Evolutionary conservation across 2,888 invertebrate genomes (phyloP).

Genomic region (Lysandra bellargus): DNA sequence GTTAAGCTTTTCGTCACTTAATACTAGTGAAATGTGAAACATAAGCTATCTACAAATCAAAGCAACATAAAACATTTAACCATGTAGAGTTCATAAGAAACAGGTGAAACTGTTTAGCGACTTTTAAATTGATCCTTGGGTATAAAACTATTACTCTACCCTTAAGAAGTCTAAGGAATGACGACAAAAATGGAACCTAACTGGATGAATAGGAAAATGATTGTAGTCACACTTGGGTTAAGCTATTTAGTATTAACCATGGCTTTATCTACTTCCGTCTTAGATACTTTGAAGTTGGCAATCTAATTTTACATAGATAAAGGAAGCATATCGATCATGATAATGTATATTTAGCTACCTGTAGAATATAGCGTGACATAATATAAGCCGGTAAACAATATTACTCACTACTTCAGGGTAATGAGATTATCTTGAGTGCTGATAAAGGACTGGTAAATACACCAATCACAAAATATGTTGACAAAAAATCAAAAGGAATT

Average conservation of each 20-base stretch:
- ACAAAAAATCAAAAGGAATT: no score
- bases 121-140: no score
- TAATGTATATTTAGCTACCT: background rate
- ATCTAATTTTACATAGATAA: slow-evolving; percentile 2
- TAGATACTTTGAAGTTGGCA: background rate
- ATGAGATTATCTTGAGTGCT: slow-evolving; percentile 6
- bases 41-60: no score
- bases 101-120: no score
- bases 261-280: background rate
- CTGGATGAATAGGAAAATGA: no score
- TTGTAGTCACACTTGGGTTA: background rate
- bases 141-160: no score
- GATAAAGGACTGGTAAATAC: slow-evolving; percentile 1
- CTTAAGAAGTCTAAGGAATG: no score
- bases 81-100: no score
- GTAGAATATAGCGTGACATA: background rate
- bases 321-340: slow-evolving; percentile 1
- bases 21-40: no score
- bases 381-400: background rate
- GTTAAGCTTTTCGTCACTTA: no score
- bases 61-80: no score
- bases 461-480: background rate
- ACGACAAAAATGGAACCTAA: no score
- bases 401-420: slow-evolving; percentile 5
- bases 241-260: background rate